Evolutionary conservation across 2,888 invertebrate species (phyloP), one percentile per base, ranked within the genome.

Genomic region (Leuctra nigra): DNA sequence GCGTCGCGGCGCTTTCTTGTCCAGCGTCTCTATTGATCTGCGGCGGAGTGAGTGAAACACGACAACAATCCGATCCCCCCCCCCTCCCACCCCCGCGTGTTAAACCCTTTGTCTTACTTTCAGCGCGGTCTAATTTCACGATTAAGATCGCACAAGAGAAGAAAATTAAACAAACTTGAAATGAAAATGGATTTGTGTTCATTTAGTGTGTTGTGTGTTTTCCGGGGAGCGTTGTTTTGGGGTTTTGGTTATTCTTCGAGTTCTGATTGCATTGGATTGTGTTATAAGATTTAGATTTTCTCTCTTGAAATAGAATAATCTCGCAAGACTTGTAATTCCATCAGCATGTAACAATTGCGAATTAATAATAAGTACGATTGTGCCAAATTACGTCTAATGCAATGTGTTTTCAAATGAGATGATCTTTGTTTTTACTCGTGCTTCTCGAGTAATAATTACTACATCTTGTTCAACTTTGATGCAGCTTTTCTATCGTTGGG

Each of bases 111-210:
- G 39, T 39, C 39, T 18, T 3, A 2, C 39, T 18, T 6, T 20
- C 39, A 4, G n/a, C n/a, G n/a, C n/a, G n/a, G n/a, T n/a, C n/a
- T n/a, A n/a, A n/a, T 13, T 2, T 14, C 39, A 6, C 39, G 39
- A 39, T 39, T 39, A 39, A 39, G 18, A 20, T 39, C 39, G 16
- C 20, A 39, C 18, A 39, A 39, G 16, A 2, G 39, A 39, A 39
- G 39, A 39, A 39, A 29, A 39, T 39, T 39, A 39, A 39, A 6
- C 39, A 39, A 39, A 20, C 20, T 39, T 39, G 4, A 39, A 39
- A 39, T n/a, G 39, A 39, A 39, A 39, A 39, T 39, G 39, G 39
- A 39, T 39, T 39, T 39, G 39, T 39, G 4, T 39, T 39, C 39
- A 4, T 20, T 39, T 39, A 18, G 18, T 36, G 13, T 14, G 39